These are phyloP conservation scores for Seira ritae DNA, from an alignment of 2,888 invertebrate species.

Conservation along the genomic window DNA sequence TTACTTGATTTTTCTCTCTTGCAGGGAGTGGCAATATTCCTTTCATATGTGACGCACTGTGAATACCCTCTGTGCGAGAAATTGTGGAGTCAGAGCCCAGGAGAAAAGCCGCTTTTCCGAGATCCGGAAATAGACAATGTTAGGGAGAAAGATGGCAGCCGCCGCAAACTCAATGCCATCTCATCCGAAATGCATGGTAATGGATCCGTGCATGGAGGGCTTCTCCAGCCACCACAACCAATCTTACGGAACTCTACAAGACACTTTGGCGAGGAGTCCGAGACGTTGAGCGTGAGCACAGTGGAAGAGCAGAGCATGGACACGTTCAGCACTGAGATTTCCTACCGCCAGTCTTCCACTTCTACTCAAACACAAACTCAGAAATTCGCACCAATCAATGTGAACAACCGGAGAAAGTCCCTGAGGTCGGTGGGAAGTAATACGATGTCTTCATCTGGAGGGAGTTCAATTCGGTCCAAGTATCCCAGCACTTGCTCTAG, in stretches of 20 bases:
- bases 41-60: constrained; percentile 62
- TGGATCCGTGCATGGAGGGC: constrained; percentile 47
- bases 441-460: constrained; percentile 34
- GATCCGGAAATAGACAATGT: constrained; percentile 45
- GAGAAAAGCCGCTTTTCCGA: constrained; percentile 31
- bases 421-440: constrained; percentile 47
- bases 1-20: constrained; percentile 11
- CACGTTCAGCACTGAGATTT: constrained; percentile 52
- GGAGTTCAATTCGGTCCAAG: constrained; percentile 42
- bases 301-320: constrained; percentile 59
- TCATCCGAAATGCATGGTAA: constrained; percentile 23
- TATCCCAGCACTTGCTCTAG: constrained; percentile 10
- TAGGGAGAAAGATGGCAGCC: constrained; percentile 38
- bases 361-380: background rate
- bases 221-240: constrained; percentile 40
- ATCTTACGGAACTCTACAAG: constrained; percentile 8
- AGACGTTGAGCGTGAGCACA: constrained; percentile 40
- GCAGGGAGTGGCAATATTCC: constrained; percentile 58
- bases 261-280: constrained; percentile 34
- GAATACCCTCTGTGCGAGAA: constrained; percentile 59
- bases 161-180: constrained; percentile 29
- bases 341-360: constrained; percentile 26
- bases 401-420: constrained; percentile 20
- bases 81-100: background rate
- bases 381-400: background rate